Evolutionary conservation across 2,888 invertebrate species (phyloP), one percentile per base, ranked within the genome.

Genomic region (Pachymerium ferrugineum): DNA sequence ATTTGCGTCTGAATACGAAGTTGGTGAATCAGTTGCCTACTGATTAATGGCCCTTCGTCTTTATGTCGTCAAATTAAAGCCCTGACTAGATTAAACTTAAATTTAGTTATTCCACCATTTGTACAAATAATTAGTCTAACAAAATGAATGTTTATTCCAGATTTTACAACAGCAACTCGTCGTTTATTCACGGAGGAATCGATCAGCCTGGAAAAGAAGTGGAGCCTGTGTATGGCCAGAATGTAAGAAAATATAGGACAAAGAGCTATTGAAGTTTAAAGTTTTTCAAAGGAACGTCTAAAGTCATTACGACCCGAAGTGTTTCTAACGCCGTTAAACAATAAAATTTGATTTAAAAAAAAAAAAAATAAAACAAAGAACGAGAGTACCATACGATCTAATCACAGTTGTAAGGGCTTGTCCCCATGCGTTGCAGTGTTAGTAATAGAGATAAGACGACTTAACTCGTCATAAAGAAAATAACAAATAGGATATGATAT

Each of bases 111-210:
- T 8, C 14, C 35, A 35, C 35, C 35, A 35, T n/a, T n/a, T n/a
- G n/a, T n/a, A n/a, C n/a, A n/a, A n/a, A n/a, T n/a, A 35, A 8
- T 12, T 12, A 35, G 8, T 35, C 35, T 35, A 35, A 10, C 35
- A 35, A 35, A 35, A 14, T 35, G 35, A n/a, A n/a, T 76, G 71
- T 76, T 78, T 72, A 74, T 78, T 82, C 38, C 83, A 93, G 94
- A 83, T 98, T 98, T 84, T 98, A 97, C 85, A 96, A 94, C 84
- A 91, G 94, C 83, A 90, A 92, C 82, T 97, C 97, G 75, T 93
- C 94, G 78, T 97, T 97, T 85, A 91, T 97, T 79, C 97, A 97
- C 86, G 97, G 96, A 77, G 93, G 93, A 38, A 85, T 93, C 78
- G 93, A 93, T 81, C 88, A 89, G 76, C 89, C 90, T 76, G 91